These are phyloP conservation scores for Babyrousa celebensis DNA, from an alignment of 2,797 vertebrate species.

Conservation along the genomic window DNA sequence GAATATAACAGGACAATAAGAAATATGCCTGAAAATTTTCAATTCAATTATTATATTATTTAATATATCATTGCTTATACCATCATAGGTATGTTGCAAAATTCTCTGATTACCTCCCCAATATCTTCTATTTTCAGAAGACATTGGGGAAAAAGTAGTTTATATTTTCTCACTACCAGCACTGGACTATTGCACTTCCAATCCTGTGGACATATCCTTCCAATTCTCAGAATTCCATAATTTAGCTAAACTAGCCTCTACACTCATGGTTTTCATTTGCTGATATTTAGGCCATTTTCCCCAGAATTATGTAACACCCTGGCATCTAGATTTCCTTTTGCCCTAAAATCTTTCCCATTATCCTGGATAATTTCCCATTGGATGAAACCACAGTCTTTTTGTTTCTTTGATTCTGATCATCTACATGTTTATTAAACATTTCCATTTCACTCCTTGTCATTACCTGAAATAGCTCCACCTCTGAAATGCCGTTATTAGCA, in stretches of 20 bases:
- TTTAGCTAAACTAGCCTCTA: not conserved
- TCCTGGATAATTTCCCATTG: not conserved
- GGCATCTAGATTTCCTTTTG: conserved; percentile 34
- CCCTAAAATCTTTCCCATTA: not conserved
- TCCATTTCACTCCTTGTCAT: not conserved
- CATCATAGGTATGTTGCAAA: not conserved
- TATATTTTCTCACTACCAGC: not conserved
- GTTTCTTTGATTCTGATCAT: not conserved
- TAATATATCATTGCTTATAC: not conserved
- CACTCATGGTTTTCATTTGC: not conserved
- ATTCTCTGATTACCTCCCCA: not conserved
- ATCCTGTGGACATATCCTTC: not conserved
- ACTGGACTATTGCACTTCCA: not conserved
- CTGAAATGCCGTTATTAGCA: not conserved
- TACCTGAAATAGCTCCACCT: not conserved
- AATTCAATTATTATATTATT: conserved; percentile 51
- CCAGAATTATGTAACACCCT: not conserved
- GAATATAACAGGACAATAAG: not conserved
- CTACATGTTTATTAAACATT: not conserved
- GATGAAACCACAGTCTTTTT: not conserved
- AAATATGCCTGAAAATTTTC: conserved; percentile 29
- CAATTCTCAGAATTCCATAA: not conserved
- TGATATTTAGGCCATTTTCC: not conserved
- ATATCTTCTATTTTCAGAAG: not conserved
- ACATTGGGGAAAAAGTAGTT: not conserved